Evolutionary conservation across 2,888 invertebrate species (phyloP), one percentile per base, ranked within the genome.

Genomic region (Tetragonisca angustula): DNA sequence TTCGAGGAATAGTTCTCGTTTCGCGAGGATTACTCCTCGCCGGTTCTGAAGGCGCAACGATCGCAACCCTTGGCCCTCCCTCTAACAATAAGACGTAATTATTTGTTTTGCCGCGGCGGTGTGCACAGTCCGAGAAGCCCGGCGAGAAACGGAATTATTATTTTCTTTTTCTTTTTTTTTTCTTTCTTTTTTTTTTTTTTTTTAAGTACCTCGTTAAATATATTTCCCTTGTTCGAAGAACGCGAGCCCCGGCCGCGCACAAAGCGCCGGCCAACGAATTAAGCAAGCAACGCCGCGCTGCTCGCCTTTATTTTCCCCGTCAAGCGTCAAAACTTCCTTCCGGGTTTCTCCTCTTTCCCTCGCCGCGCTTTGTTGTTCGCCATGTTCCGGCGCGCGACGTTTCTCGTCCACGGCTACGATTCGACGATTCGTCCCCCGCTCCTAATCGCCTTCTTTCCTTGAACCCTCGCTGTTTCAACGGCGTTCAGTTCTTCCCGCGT

Each of bases 201-300:
- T 76, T 73, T 76, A 67, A 84, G 84, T 79, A 84, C 84, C 87
- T 88, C 85, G 87, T 87, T 87, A 87, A 87, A 87, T 78, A 87
- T 77, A 78, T 80, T 87, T 85, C 65, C 49, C 81, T 75, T 61
- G 81, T 75, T 82, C 82, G 61, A 67, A 27, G 74, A 75, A 75
- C 65, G 65, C 54, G 43, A 75, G 43, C 74, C 65, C 65, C 24
- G 54, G 43, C 2, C 50, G n/a, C 17, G 52, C 50, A 64, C 64
- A 50, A 69, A 69, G 68, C 52, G 21, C 43, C 43, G 27, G 32
- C 68, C 68, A 54, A 69, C 61, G 84, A 85, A 69, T 86, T 86
- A 73, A 72, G 72, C 76, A 69, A 70, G 75, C 68, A 78, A 56
- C 74, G 67, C 69, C 50, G 68, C 76, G 80, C 76, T 81, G 78